phyloP scores from a whole-genome alignment of 1,140 invertebrate species.

The Pygmarrhopalites habei region DNA sequence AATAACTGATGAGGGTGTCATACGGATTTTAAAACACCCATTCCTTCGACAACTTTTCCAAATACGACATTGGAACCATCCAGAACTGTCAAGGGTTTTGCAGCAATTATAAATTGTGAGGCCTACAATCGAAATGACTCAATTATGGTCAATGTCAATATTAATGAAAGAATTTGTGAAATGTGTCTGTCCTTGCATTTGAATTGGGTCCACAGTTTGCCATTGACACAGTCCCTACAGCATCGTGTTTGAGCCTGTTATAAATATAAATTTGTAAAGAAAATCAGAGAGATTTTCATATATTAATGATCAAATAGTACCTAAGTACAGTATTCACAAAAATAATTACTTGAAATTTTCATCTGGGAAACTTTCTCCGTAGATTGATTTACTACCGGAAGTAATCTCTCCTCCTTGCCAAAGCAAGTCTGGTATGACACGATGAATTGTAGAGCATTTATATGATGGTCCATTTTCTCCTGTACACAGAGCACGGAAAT shows the following conservation, averaged over 20 bases:
- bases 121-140: too few relatives aligned
- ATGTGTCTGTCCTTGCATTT: too few relatives aligned
- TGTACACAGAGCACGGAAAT: conserved; percentile 87
- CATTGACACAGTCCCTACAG: conserved; percentile 80
- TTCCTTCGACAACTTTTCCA: conserved; percentile 27
- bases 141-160: too few relatives aligned
- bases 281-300: not conserved
- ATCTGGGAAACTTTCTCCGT: conserved; percentile 92
- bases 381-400: conserved; percentile 90
- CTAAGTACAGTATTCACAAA: too few relatives aligned
- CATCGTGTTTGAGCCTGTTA: conserved; percentile 76
- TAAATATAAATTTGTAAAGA: not conserved
- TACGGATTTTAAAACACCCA: conserved; percentile 11
- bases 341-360: conserved; percentile 63
- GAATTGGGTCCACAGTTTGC: conserved; percentile 68
- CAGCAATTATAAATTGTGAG: conserved; percentile 35
- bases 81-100: conserved; percentile 17
- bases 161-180: too few relatives aligned
- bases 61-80: conserved; percentile 34
- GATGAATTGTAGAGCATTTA: conserved; percentile 78
- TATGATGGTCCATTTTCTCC: conserved; percentile 92
- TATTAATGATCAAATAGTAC: not conserved
- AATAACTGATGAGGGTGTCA: not conserved
- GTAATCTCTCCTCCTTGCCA: conserved; percentile 90
- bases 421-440: conserved; percentile 92